Evolutionary conservation across 2,797 vertebrate genomes (phyloP).

Genomic region (Muscicapa comitata): DNA sequence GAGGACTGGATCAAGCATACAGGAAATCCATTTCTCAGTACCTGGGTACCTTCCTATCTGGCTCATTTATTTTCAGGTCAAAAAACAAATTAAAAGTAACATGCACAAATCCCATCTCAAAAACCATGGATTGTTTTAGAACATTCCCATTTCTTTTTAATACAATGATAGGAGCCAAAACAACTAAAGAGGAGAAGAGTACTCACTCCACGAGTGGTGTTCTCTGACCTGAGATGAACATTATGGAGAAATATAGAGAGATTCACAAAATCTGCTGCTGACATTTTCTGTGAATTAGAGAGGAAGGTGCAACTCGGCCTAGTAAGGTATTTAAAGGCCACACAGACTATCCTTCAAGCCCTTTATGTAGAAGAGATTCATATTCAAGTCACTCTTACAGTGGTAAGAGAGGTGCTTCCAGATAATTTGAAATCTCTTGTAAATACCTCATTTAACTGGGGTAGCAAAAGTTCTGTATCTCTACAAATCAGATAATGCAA

Average conservation of each 20-base stretch:
- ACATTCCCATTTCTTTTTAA: neutral
- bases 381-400: neutral
- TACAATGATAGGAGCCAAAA: neutral
- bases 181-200: neutral
- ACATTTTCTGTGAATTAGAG: neutral
- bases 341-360: neutral
- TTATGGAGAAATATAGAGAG: neutral
- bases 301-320: neutral
- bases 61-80: neutral
- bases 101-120: neutral
- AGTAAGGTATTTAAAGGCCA: neutral
- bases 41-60: neutral
- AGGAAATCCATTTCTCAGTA: neutral
- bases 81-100: constrained; percentile 3
- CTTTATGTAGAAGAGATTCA: neutral
- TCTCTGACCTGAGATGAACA: neutral
- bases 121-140: neutral
- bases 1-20: neutral
- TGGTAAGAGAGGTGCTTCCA: neutral
- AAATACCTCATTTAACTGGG: neutral
- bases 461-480: neutral
- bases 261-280: neutral
- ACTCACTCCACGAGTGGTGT: neutral
- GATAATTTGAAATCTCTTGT: neutral
- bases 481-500: neutral